These are phyloP conservation scores for Puma concolor DNA, from an alignment of 2,113 vertebrate genomes.

Conservation along the genomic window DNA sequence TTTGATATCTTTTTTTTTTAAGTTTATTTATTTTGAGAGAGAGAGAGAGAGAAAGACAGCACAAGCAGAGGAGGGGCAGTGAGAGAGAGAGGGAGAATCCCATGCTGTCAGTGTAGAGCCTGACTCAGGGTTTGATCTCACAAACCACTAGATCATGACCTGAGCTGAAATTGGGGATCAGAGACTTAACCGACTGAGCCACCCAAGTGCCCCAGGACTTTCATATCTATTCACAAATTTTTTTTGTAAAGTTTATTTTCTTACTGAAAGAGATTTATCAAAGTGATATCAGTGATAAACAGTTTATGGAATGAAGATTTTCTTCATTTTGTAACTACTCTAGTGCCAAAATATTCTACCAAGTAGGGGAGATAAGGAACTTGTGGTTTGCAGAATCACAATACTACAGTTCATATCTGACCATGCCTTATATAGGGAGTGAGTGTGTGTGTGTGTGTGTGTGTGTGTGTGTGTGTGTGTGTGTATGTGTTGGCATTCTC, in stretches of 20 bases:
- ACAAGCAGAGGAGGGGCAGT: too few species aligned
- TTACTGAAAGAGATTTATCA: neutral
- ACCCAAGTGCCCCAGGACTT: neutral
- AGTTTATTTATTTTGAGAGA: too few species aligned
- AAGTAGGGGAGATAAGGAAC: neutral
- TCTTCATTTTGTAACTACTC: neutral
- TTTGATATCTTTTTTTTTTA: neutral
- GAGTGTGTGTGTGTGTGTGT: neutral
- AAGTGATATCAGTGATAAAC: neutral
- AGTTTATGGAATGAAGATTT: neutral
- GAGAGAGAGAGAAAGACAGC: too few species aligned
- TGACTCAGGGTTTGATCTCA: too few species aligned
- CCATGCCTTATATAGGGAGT: neutral
- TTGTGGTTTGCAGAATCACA: neutral
- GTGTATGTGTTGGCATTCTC: neutral
- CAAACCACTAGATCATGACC: too few species aligned
- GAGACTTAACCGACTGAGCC: too few species aligned
- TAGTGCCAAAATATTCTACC: neutral
- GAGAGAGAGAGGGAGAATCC: too few species aligned
- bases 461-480: too few species aligned
- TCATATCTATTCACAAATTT: neutral
- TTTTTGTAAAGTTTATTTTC: slow-evolving; percentile 28
- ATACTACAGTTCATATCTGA: neutral
- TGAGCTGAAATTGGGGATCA: too few species aligned
- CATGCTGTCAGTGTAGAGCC: too few species aligned